phyloP scores from a whole-genome alignment of 2,113 vertebrate species.

The Cercocebus atys region DNA sequence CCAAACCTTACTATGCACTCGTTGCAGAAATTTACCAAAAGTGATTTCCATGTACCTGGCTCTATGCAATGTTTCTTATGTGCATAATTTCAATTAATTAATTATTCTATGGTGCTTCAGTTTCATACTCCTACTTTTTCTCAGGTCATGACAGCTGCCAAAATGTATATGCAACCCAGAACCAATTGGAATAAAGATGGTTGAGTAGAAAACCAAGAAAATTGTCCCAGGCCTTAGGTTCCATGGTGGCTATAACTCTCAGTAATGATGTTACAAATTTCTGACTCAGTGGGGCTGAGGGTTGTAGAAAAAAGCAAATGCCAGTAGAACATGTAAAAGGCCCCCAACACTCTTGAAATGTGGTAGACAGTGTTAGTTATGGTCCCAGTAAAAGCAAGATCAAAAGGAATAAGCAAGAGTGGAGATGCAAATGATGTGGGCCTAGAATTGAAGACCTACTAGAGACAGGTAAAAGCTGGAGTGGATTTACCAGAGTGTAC shows the following conservation, averaged over 20 bases:
- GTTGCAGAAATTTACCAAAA: not conserved
- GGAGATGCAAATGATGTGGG: not conserved
- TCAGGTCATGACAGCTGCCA: not conserved
- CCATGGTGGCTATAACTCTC: not conserved
- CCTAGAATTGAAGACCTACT: not conserved
- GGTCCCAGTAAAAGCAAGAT: not conserved
- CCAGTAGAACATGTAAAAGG: not conserved
- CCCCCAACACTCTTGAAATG: not conserved
- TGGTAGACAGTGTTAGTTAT: not conserved
- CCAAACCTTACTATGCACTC: not conserved
- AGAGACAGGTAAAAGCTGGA: not conserved
- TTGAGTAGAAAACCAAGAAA: not conserved
- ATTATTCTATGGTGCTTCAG: not conserved
- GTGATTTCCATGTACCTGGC: not conserved
- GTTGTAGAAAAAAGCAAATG: constrained; percentile 24
- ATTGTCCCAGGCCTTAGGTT: not conserved
- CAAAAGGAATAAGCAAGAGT: not conserved
- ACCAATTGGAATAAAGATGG: not conserved
- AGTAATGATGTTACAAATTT: not conserved
- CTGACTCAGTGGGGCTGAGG: not conserved
- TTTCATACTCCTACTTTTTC: not conserved
- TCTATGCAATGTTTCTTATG: not conserved
- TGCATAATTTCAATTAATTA: not conserved
- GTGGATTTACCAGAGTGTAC: not conserved
- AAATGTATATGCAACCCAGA: not conserved